Evolutionary conservation across 2,113 vertebrate genomes (phyloP).

Genomic region (Calidris pygmaea): DNA sequence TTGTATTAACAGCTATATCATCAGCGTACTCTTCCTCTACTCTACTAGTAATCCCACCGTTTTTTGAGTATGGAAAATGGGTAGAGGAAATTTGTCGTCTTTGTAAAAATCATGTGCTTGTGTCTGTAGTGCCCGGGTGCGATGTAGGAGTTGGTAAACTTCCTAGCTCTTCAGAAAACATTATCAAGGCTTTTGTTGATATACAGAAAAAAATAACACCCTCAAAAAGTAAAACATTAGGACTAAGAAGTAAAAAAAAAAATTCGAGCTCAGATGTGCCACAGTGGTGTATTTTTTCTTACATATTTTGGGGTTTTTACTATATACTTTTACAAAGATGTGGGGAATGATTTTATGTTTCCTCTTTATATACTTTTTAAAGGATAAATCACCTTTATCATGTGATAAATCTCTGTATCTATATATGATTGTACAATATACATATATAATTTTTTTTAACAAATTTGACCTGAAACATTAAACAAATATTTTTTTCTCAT

Average conservation of each 20-base stretch:
- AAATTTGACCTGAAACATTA: not conserved
- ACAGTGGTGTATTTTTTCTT: not conserved
- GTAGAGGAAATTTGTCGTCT: not conserved
- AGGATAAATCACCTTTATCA: not conserved
- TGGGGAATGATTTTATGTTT: not conserved
- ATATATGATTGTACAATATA: not conserved
- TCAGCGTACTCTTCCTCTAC: not conserved
- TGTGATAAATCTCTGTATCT: not conserved
- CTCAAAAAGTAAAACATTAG: not conserved
- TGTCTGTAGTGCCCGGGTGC: not conserved
- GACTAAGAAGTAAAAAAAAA: not conserved
- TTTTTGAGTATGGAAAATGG: not conserved
- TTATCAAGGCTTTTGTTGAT: not conserved
- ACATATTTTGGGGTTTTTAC: accelerated
- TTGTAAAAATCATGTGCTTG: not conserved
- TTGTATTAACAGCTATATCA: not conserved
- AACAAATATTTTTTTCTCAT: not conserved
- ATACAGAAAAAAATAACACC: not conserved
- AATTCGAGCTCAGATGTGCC: not conserved
- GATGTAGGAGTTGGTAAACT: not conserved
- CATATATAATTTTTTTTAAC: not conserved
- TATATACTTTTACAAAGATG: not conserved
- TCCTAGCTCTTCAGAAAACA: not conserved
- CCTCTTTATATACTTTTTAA: not conserved
- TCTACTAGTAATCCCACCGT: not conserved